Evolutionary conservation across 2,797 vertebrate species (phyloP), one percentile per base, ranked within the genome.

Genomic region (Malacoraja senta): DNA sequence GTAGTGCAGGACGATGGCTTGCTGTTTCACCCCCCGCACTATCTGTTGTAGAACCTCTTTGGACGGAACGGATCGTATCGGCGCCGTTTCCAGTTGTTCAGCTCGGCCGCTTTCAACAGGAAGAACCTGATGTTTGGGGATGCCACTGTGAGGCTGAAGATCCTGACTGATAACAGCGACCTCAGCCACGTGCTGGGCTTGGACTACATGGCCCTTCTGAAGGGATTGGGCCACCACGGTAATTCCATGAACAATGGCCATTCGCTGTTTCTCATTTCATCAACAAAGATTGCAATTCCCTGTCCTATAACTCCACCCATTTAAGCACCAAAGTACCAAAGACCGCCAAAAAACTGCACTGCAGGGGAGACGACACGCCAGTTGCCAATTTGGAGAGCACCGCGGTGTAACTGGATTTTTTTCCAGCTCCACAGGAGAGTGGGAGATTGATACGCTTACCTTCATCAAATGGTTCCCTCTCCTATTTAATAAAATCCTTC

Each of bases 191-290:
- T 98, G 93, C 96, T 99, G 94, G 98, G 98, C 72, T 95, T 98
- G 95, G 98, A 98, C 94, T 98, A 98, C 92, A 96, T 98, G 21
- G 96, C 98, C n/a, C 97, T 98, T 61, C 97, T 99, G 93, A 98
- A 98, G 94, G 97, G 97, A 21, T 97, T 98, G 0, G 97, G 98
- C n/a, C 98, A 99, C 78, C 98, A 98, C 98, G 98, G 98, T 98
- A 94, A 93, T 53, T 17, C 35, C 35, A 1, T 76, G 4, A 21
- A 53, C 44, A 53, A 53, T 3, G 44, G 44, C 4, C 44, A 53
- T 53, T 53, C 44, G 4, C 0, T 53, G 44, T 53, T 53, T 53
- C 44, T 4, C 44, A 53, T 53, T 53, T 53, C 44, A 86, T 58
- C 58, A 61, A 29, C 15, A n/a, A n/a, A 86, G 83, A 86, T 86